Base-by-base conservation (phyloP, 2,888 invertebrate genomes). In the Timema podura region DNA sequence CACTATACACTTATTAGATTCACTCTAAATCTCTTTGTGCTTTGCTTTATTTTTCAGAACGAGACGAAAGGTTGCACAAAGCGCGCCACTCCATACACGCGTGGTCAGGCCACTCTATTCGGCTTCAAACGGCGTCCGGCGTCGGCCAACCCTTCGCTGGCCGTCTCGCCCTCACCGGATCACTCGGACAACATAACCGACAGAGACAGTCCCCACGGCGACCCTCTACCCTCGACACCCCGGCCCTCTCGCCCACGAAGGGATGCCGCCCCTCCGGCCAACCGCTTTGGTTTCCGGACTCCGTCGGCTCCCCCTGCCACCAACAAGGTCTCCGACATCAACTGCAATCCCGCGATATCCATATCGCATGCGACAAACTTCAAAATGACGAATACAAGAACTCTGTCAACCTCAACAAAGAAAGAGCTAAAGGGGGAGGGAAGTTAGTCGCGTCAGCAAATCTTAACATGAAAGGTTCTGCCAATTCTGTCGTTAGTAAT, bases 41-140 rank as follows among this genome's bases (percentile, higher is more conserved):
- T n/a, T n/a, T n/a, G n/a, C n/a, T 30, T 30, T 30, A 30, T 30
- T 30, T 30, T 30, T 30, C 30, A 30, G 30, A 30, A 30, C 30
- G 30, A 30, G 30, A 30, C 30, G 30, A 87, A 86, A 64, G 65
- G 44, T 6, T 64, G 54, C 65, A 30, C 67, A 11, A 71, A 71
- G 15, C 65, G 70, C 15, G 61, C 49, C 49, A 64, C 61, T 7
- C 72, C 70, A 8, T 84, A 83, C 70, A 87, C 86, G 72, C 86
- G 88, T 74, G 93, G 93, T 67, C 90, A 92, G 74, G 89, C 92
- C 71, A 92, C 91, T 79, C 92, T 93, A 61, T 93, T 93, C 80
- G 93, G 93, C 65, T 93, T 93, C 82, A 89, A 91, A 67, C 86
- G 90, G 72, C 87, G 90, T 70, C 86, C 86, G 61, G 79, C 82